Conservation (phyloP, 2,888 invertebrate species). For the Tachina lurida region DNA sequence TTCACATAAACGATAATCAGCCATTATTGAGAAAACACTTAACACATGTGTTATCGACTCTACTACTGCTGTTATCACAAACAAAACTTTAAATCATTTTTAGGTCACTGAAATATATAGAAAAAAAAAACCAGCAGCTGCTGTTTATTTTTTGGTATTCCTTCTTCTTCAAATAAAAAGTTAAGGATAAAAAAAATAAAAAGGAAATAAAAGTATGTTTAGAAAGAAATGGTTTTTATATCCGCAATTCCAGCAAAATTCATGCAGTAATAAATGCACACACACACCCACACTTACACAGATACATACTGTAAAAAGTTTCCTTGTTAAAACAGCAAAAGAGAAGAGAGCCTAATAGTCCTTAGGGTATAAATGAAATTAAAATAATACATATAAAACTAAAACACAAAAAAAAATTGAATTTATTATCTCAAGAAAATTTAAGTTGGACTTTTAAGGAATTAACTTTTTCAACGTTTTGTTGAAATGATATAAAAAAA, state of each 20-base stretch:
- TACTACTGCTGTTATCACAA: neutral
- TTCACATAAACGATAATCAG: conserved; percentile 67
- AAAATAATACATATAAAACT: too few relatives aligned
- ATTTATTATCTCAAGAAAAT: too few relatives aligned
- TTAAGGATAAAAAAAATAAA: neutral
- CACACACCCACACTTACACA: neutral
- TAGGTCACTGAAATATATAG: conserved; percentile 8
- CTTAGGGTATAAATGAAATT: too few relatives aligned
- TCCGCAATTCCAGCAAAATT: neutral
- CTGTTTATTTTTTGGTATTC: conserved; percentile 19
- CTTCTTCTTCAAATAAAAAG: neutral
- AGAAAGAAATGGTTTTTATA: neutral
- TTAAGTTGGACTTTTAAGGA: too few relatives aligned
- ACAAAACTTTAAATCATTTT: conserved; percentile 3
- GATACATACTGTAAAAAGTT: neutral
- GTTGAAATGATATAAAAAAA: too few relatives aligned
- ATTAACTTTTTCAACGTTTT: too few relatives aligned
- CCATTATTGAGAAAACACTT: conserved; percentile 48
- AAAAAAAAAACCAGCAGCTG: conserved; percentile 29
- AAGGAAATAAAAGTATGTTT: neutral
- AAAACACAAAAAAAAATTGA: too few relatives aligned
- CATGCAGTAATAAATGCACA: neutral
- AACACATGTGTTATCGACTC: conserved; percentile 1
- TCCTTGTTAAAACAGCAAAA: neutral
- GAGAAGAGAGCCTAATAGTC: too few relatives aligned